Conservation (phyloP, 2,888 invertebrate species). For the Masnerella sp. region DNA sequence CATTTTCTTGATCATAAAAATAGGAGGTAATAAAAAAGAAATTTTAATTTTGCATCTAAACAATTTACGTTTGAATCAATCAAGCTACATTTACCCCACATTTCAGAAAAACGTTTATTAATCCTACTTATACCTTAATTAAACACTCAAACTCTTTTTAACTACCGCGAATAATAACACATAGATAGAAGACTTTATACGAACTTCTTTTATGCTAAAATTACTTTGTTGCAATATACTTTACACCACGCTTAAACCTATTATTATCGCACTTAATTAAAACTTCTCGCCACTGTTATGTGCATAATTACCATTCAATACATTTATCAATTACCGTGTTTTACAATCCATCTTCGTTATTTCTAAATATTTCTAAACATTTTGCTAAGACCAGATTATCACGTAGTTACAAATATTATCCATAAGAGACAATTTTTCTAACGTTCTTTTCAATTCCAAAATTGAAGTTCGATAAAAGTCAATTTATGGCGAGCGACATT, state of each 20-base stretch:
- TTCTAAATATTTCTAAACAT: constrained; percentile 7
- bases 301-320: constrained; percentile 9
- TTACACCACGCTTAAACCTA: neutral
- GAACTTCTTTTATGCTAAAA: neutral
- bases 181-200: neutral
- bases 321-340: neutral
- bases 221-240: constrained; percentile 3
- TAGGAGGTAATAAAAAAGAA: too few species aligned
- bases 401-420: constrained; percentile 19
- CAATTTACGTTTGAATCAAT: too few species aligned
- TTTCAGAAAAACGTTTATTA: neutral
- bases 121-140: neutral
- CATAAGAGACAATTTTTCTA: constrained; percentile 32
- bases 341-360: constrained; percentile 2
- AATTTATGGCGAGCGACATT: constrained; percentile 23
- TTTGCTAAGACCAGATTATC: constrained; percentile 23
- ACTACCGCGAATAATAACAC: neutral
- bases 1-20: too few species aligned
- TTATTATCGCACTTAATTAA: constrained; percentile 15
- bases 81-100: too few species aligned
- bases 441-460: constrained; percentile 29
- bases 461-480: constrained; percentile 17
- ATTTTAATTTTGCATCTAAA: too few species aligned
- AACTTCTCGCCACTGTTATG: neutral
- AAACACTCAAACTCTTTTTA: constrained; percentile 9